Evolutionary conservation across 2,113 vertebrate species (phyloP), one percentile per base, ranked within the genome.

Genomic region (Notarius quadriscutis): DNA sequence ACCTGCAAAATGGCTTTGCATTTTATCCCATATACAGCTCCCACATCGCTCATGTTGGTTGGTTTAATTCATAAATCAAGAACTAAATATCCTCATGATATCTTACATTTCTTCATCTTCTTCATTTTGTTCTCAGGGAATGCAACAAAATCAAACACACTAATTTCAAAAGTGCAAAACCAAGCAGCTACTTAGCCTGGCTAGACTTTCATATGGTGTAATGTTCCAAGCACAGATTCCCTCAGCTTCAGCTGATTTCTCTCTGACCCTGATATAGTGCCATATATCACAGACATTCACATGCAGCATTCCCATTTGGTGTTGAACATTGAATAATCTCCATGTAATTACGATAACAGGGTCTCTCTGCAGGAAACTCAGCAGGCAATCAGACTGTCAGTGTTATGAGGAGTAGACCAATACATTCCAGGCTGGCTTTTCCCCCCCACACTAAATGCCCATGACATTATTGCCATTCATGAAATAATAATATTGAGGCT

Each of bases 331-430:
- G 65, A 86, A 86, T 81, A 81, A 81, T 81, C 65, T 58, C 51
- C 53, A 22, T 22, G 75, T 86, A 86, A 86, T 86, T 80, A 86
- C 63, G 48, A 80, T 86, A 86, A 55, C 71, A 69, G 62, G 50
- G 27, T 27, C 77, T 86, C 63, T 17, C 85, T 60, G 78, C 58
- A 85, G 58, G 57, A 85, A 60, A 53, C 84, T 30, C 84, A 81
- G 78, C 78, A 81, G 85, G 85, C 20, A 18, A 60, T 14, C 12
- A 67, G 74, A 78, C 58, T 51, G 58, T 65, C 25, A 86, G 60
- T n/a, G 34, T 60, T 77, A 85, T 51, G 41, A 78, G 72, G 25
- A 85, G 65, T 22, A 71, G 62, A 62, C n/a, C 50, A 34, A 27
- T 80, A 20, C 65, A 79, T 48, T 69, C 20, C 75, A 57, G 7